Evolutionary conservation across 2,113 vertebrate genomes (phyloP).

Genomic region (Oncorhynchus mykiss): DNA sequence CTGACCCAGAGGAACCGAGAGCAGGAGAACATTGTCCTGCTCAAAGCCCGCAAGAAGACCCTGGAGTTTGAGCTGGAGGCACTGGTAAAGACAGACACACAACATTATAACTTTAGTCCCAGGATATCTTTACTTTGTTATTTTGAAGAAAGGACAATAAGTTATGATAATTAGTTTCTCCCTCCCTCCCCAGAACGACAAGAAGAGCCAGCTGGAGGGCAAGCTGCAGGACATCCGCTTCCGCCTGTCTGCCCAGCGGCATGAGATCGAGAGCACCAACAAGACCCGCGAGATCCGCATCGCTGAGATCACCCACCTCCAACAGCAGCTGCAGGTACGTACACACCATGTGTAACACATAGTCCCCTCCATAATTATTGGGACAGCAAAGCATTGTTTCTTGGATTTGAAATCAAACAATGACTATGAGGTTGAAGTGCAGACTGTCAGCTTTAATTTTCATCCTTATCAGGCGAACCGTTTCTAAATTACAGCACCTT

Average conservation of each 20-base stretch:
- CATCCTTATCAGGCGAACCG: too few relatives aligned
- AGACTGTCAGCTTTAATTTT: too few relatives aligned
- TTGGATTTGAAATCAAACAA: too few relatives aligned
- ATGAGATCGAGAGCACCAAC: slow-evolving; percentile 95
- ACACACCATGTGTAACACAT: background rate
- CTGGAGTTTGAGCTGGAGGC: slow-evolving; percentile 97
- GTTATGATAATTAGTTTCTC: too few relatives aligned
- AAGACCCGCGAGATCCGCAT: slow-evolving; percentile 91
- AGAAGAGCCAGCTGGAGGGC: slow-evolving; percentile 92
- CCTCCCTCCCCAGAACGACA: slow-evolving; percentile 81
- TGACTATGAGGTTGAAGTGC: too few relatives aligned
- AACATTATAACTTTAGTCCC: background rate
- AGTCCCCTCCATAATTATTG: background rate
- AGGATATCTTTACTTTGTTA: too few relatives aligned
- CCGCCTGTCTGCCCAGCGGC: slow-evolving; percentile 87
- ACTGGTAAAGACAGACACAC: slow-evolving; percentile 72
- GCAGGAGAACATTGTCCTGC: slow-evolving; percentile 93
- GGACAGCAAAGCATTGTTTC: too few relatives aligned
- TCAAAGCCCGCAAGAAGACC: slow-evolving; percentile 97
- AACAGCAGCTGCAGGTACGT: slow-evolving; percentile 92
- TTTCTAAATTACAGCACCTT: too few relatives aligned
- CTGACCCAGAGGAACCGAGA: slow-evolving; percentile 93
- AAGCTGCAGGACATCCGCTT: slow-evolving; percentile 95
- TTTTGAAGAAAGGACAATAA: too few relatives aligned
- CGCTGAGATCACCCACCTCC: slow-evolving; percentile 93